phyloP scores from a whole-genome alignment of 2,113 vertebrate species.

The Indicator indicator region DNA sequence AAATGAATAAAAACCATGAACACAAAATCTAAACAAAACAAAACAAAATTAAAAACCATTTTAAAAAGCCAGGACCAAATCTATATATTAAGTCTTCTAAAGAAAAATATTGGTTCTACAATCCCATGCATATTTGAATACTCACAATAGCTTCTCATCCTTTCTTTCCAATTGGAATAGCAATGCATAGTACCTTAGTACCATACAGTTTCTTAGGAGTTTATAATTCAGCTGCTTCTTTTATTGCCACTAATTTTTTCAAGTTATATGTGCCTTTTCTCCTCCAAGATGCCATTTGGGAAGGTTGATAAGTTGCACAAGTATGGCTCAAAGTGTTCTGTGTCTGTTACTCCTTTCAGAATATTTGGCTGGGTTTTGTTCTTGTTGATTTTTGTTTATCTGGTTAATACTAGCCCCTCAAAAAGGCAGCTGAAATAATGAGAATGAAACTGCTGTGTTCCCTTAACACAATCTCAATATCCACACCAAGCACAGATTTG shows the following conservation, averaged over 20 bases:
- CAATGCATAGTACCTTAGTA: not conserved
- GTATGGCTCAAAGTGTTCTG: not conserved
- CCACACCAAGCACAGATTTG: not conserved
- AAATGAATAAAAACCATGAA: not conserved
- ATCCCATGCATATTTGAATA: not conserved
- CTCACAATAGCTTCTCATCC: not conserved
- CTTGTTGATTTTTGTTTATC: accelerated
- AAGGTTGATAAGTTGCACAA: not conserved
- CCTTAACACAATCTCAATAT: not conserved
- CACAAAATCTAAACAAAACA: not conserved
- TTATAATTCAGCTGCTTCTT: not conserved
- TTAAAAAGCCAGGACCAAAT: not conserved
- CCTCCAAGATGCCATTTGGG: not conserved
- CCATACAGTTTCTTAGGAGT: not conserved
- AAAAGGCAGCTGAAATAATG: not conserved
- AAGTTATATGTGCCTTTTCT: not conserved
- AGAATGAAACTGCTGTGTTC: not conserved
- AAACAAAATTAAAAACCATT: not conserved
- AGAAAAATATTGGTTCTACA: not conserved
- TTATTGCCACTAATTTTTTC: not conserved
- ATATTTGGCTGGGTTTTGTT: not conserved
- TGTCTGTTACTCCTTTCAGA: not conserved
- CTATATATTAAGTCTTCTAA: not conserved
- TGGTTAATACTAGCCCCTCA: not conserved
- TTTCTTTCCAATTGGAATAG: not conserved